Base-by-base conservation (phyloP, 2,113 vertebrate species). In the Epinephelus lanceolatus region DNA sequence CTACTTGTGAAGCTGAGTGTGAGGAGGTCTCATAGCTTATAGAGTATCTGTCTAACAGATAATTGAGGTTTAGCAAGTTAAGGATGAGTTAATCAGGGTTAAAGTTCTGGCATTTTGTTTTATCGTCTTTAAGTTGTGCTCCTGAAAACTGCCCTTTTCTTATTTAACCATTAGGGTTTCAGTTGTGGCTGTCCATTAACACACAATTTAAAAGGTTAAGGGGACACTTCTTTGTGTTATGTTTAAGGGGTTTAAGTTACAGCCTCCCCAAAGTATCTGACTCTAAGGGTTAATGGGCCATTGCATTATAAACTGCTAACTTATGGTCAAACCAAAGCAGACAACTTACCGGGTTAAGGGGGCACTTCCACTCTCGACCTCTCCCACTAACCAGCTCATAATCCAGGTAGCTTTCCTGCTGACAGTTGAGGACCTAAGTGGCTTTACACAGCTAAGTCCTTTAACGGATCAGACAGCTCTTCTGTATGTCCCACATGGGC, bases 391-490 rank as follows among this genome's bases (percentile, higher is more conserved):
- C 70, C 69, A 49, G 75, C 57, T 86, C 68, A 81, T 86, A 85
- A 86, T 91, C 87, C 86, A 89, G 73, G 78, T 84, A 81, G 82
- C 53, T 79, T 67, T 53, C 27, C 59, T 69, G 60, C 67, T 84
- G 72, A 66, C 72, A 59, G 27, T 70, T 59, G 86, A 82, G 70
- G 51, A 18, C 51, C 15, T 89, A 92, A 90, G 86, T 89, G 85
- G 87, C 87, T 91, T 93, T 88, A 56, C 71, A 3, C 62, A 71
- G 75, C 51, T 89, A 90, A 91, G 86, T 86, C 84, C 78, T 74
- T 87, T 49, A 92, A 74, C 72, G 83, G 91, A 91, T 93, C 85
- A 90, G 79, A 75, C 83, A 9, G 72, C 57, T 83, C 75, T 66
- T 0, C 19, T 72, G 13, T 78, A 68, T 69, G 83, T 85, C 61